These are phyloP conservation scores for Phoxinus phoxinus DNA, from an alignment of 2,113 vertebrate genomes.

Conservation along the genomic window DNA sequence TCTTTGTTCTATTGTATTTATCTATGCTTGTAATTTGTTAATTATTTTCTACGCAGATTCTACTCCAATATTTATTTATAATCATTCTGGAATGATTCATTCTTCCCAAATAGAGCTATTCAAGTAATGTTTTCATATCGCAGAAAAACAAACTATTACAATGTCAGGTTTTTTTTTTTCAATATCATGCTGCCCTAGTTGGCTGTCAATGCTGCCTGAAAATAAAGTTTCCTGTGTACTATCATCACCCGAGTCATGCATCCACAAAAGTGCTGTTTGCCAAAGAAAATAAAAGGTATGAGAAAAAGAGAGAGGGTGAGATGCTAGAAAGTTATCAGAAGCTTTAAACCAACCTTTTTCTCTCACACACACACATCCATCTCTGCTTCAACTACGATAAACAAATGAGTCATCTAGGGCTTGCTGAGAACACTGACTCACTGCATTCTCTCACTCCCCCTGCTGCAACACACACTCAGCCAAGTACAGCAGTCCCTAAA, in stretches of 20 bases:
- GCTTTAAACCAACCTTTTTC: constrained; percentile 41
- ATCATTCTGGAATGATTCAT: too few relatives aligned
- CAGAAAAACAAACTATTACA: too few relatives aligned
- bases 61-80: too few relatives aligned
- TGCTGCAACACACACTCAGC: constrained; percentile 32
- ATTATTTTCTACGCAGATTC: too few relatives aligned
- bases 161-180: too few relatives aligned
- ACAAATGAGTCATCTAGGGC: constrained; percentile 63
- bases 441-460: constrained; percentile 44
- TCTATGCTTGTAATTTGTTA: too few relatives aligned
- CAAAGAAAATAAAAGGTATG: not conserved
- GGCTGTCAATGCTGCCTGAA: not conserved
- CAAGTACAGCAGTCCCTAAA: constrained; percentile 22
- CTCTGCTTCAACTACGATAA: constrained; percentile 57
- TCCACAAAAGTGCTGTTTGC: constrained; percentile 11
- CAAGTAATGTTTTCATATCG: too few relatives aligned
- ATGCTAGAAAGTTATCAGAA: constrained; percentile 28
- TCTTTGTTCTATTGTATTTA: too few relatives aligned
- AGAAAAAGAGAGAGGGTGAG: not conserved
- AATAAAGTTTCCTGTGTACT: not conserved
- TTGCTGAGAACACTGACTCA: constrained; percentile 61
- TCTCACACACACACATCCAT: constrained; percentile 19
- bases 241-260: constrained; percentile 14
- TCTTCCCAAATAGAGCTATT: too few relatives aligned
- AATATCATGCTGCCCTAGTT: not conserved